Evolutionary conservation across 1,140 invertebrate genomes (phyloP).

Genomic region (Atta texana): DNA sequence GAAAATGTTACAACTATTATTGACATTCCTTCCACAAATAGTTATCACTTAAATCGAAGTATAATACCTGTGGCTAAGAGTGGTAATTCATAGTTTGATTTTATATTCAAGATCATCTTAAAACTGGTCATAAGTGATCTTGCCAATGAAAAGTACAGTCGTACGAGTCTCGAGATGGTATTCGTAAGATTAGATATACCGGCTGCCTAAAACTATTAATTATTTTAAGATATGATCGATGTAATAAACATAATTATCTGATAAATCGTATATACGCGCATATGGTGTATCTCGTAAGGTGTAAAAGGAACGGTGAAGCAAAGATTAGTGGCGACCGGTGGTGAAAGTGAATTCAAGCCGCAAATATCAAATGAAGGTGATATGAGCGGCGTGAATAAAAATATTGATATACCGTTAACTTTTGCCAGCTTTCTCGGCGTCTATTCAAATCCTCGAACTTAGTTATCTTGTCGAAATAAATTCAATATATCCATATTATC

Average conservation of each 20-base stretch:
- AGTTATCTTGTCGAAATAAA: background rate
- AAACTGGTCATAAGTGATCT: background rate
- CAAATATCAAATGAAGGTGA: constrained; percentile 53
- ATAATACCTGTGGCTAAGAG: background rate
- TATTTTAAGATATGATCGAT: background rate
- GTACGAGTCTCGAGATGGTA: background rate
- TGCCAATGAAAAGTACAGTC: background rate
- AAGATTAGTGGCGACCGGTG: constrained; percentile 55
- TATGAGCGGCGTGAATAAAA: constrained; percentile 41
- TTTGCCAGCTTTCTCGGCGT: background rate
- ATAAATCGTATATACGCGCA: background rate
- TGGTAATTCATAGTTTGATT: background rate
- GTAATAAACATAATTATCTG: background rate
- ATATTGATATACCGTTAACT: constrained; percentile 29
- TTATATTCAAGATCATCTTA: background rate
- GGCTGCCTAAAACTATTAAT: background rate
- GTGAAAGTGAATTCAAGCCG: constrained; percentile 71
- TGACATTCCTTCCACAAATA: background rate
- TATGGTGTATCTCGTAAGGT: background rate
- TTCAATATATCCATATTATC: background rate
- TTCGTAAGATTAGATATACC: background rate
- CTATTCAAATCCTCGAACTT: background rate
- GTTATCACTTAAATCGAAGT: background rate
- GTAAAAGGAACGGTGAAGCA: constrained; percentile 21
- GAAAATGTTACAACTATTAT: background rate